These are phyloP conservation scores for Amphipoea oculea DNA, from an alignment of 2,888 invertebrate species.

Conservation along the genomic window DNA sequence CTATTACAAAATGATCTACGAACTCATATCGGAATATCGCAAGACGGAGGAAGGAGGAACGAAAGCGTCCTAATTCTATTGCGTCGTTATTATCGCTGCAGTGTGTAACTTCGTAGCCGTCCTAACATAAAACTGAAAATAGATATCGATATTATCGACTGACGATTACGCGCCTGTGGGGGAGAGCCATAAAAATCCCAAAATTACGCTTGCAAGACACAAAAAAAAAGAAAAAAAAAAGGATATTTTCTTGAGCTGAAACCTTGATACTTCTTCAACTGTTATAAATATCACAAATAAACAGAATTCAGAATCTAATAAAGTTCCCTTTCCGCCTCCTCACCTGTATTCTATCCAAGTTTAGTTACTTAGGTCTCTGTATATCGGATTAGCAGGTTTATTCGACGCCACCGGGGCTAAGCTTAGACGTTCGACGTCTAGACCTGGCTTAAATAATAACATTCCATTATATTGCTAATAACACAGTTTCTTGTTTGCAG, in stretches of 20 bases:
- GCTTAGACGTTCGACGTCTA: conserved; percentile 62
- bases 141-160: too few species aligned
- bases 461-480: conserved; percentile 11
- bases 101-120: too few species aligned
- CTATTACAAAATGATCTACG: too few species aligned
- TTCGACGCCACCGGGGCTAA: conserved; percentile 52
- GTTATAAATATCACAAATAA: not conserved
- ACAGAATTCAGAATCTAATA: not conserved
- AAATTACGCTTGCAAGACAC: not conserved
- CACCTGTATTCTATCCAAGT: conserved; percentile 21
- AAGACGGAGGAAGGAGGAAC: too few species aligned
- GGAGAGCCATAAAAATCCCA: too few species aligned
- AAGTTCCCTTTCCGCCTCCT: not conserved
- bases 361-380: conserved; percentile 36
- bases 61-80: too few species aligned
- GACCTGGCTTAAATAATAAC: conserved; percentile 67
- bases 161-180: too few species aligned
- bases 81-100: too few species aligned
- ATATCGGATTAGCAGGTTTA: conserved; percentile 65
- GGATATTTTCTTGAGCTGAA: too few species aligned
- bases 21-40: too few species aligned
- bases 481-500: conserved; percentile 3
- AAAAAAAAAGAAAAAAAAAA: not conserved
- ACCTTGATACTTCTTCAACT: not conserved
- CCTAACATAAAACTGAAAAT: too few species aligned